Conservation (phyloP, 2,888 invertebrate species). For the Machimus atricapillus region DNA sequence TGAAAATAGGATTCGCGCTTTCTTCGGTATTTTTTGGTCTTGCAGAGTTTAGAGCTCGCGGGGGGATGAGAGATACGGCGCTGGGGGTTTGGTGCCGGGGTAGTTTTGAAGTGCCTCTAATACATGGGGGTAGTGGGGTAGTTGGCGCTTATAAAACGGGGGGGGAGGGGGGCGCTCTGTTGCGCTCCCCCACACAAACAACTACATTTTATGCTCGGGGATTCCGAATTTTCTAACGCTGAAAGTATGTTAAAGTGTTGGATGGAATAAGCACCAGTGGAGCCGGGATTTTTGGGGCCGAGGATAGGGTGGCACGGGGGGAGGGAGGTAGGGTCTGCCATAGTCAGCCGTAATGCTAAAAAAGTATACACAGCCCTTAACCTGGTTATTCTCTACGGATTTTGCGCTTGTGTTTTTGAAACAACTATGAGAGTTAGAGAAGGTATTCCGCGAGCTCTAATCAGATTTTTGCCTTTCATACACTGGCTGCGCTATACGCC, state of each 20-base stretch:
- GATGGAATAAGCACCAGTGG: neutral
- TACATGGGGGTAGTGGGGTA: slow-evolving; percentile 41
- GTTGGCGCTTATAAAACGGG: slow-evolving; percentile 39
- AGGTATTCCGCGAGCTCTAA: slow-evolving; percentile 42
- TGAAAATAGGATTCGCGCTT: slow-evolving; percentile 48
- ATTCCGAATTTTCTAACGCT: slow-evolving; percentile 37
- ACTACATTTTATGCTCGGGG: slow-evolving; percentile 30
- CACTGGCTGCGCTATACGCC: slow-evolving; percentile 45
- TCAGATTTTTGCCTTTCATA: slow-evolving; percentile 47
- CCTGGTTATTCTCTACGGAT: slow-evolving; percentile 45
- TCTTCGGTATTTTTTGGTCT: slow-evolving; percentile 45
- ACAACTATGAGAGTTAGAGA: slow-evolving; percentile 42
- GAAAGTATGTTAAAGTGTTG: slow-evolving; percentile 40
- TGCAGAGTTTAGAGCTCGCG: neutral
- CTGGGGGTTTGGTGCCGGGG: slow-evolving; percentile 18
- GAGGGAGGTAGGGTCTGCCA: neutral
- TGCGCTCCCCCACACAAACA: slow-evolving; percentile 39
- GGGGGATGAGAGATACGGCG: neutral
- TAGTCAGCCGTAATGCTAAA: slow-evolving; percentile 39
- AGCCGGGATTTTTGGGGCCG: neutral
- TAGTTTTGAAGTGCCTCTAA: slow-evolving; percentile 43
- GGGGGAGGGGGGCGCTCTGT: slow-evolving; percentile 30
- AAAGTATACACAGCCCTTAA: slow-evolving; percentile 46
- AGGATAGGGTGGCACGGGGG: no score
- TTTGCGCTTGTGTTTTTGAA: slow-evolving; percentile 47